Evolutionary conservation across 2,797 vertebrate genomes (phyloP), one percentile per base, ranked within the genome.

Genomic region (Phrynocephalus forsythii): DNA sequence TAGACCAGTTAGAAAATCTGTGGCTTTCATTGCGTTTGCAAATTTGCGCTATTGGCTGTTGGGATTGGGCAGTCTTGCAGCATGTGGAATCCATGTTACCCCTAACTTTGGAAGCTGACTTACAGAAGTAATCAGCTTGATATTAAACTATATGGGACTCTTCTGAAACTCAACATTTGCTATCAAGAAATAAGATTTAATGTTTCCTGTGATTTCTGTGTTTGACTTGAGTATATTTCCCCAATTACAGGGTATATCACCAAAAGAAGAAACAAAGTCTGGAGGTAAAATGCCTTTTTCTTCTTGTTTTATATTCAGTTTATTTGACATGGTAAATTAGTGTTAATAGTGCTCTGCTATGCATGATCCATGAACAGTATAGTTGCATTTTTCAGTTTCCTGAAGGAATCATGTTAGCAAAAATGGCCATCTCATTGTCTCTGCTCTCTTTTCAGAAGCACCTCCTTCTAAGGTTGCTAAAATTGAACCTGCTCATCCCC

Each of bases 181-280:
- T 63, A 8, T 56, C 28, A 38, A 50, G 24, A 26, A 10, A 28
- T 69, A 6, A 9, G 20, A 15, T 79, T 69, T 68, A 30, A 52
- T 9, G 24, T 56, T 52, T 87, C n/a, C 28, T 88, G 28, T 75
- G 26, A 38, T 18, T 87, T 86, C 33, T 22, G 56, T 28, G 81
- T 73, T 91, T 92, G 60, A 85, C 85, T 33, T 75, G n/a, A n/a
- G n/a, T 2, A 13, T 0, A 82, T 86, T 84, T 83, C 80, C 79
- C 73, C 8, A 8, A 1, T 92, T 91, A 91, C 94, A 99, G 98
- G 94, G 97, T 26, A 94, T 96, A 4, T 99, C 99, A 82, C 99
- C 99, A 44, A 99, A 99, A 96, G 99, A 99, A 90, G 99, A 99
- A 95, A 96, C 96, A 86, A 99, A 99, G 94, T 80, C 96, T 91